Evolutionary conservation across 2,888 invertebrate genomes (phyloP), one percentile per base, ranked within the genome.

Genomic region (Drosophila quinaria): DNA sequence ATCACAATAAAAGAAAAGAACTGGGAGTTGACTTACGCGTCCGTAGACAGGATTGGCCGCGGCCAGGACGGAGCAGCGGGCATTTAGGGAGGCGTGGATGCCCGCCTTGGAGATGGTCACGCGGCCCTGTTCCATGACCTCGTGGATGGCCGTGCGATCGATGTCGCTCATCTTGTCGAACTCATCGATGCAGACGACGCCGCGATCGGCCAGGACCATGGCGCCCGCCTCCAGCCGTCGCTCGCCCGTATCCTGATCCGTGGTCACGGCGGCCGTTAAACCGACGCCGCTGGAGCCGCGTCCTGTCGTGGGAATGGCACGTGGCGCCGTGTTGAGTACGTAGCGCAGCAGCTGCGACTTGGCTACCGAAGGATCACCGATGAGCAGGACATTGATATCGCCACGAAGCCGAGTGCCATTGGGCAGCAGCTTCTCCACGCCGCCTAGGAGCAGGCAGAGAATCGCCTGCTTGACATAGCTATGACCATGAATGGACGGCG

Each of bases 21-120:
- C 2, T 1, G 9, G 3, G 6, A 13, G 17, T 3, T 5, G 42
- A 90, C 94, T 92, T 93, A 97, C 97, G 91, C 97, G 95, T 80
- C 98, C 98, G 92, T 98, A 99, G 5, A 99, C 99, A 1, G 99
- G 99, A 95, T 99, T 99, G 50, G 99, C 99, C n/a, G 99, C 99
- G 2, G 99, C 99, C 49, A 99, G 93, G 5, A 99, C 99, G 0
- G 98, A 97, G 93, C 99, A 99, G 31, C 99, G 94, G 1, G 99
- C 99, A 93, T 99, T 99, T 70, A 99, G 94, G 59, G 98, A 96
- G 4, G 99, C 98, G 92, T 99, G 99, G 73, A 99, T 99, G 8
- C 99, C 99, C 22, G 99, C 99, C 94, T 99, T 99, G 17, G 99
- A 97, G 89, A 99, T 99, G 9, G 99, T 99, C 4, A 99, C 97